Evolutionary conservation across 2,888 invertebrate species (phyloP).

Genomic region (Lithophane semibrunnea): DNA sequence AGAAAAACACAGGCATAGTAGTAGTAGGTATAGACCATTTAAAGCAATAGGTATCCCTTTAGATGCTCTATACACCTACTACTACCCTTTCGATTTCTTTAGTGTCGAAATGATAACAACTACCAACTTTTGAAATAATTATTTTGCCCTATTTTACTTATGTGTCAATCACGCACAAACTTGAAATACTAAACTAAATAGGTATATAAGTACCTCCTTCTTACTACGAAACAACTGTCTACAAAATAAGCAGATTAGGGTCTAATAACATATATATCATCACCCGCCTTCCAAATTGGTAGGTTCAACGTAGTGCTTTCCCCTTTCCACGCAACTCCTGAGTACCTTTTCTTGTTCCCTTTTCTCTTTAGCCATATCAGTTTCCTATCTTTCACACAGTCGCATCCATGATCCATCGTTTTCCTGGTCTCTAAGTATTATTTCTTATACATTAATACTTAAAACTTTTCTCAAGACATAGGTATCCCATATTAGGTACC

Average conservation of each 20-base stretch:
- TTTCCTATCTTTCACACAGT: background rate
- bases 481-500: background rate
- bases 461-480: background rate
- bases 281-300: too few relatives aligned
- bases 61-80: background rate
- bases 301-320: too few relatives aligned
- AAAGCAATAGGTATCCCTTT: too few relatives aligned
- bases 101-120: background rate
- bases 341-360: too few relatives aligned
- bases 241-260: background rate
- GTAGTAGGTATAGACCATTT: too few relatives aligned
- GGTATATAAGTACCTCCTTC: too few relatives aligned
- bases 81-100: background rate
- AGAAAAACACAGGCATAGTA: background rate
- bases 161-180: background rate
- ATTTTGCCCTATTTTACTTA: background rate
- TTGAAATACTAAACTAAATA: background rate
- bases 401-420: background rate
- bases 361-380: background rate
- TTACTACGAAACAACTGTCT: background rate
- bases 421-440: background rate
- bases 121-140: background rate
- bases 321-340: too few relatives aligned
- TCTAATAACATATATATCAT: background rate
- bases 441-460: background rate